phyloP scores from a whole-genome alignment of 2,797 vertebrate genomes.

The Lophotriccus pileatus region DNA sequence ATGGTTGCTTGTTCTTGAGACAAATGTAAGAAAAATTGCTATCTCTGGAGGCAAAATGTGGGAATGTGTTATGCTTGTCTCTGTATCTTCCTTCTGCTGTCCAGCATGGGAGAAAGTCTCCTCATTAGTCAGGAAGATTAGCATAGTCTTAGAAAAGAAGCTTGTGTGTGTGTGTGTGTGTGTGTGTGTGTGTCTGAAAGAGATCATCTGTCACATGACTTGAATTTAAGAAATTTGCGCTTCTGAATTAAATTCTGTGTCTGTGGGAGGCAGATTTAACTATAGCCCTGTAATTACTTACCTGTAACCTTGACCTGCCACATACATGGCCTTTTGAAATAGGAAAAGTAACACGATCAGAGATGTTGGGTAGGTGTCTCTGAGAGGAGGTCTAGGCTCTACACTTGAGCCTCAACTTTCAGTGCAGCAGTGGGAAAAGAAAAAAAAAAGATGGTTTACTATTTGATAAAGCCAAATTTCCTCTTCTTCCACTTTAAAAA shows the following conservation, averaged over 20 bases:
- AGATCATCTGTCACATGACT: background rate
- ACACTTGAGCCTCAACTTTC: background rate
- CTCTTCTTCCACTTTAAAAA: background rate
- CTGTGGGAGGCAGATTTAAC: background rate
- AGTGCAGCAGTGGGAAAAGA: background rate
- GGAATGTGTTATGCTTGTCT: background rate
- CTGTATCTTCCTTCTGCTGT: background rate
- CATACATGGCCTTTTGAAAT: background rate
- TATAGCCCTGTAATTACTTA: background rate
- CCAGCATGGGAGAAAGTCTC: background rate
- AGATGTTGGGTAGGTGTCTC: background rate
- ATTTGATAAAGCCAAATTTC: background rate
- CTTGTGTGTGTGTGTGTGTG: background rate
- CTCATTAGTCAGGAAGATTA: background rate
- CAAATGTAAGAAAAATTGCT: background rate
- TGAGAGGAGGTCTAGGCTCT: background rate
- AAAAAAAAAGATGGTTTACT: background rate
- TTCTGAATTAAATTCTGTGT: background rate
- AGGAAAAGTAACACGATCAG: background rate
- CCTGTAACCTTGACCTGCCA: background rate
- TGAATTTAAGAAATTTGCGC: background rate
- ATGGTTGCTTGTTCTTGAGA: background rate
- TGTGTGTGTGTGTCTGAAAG: background rate
- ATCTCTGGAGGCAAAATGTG: background rate
- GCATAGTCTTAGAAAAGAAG: background rate